Evolutionary conservation across 2,888 invertebrate species (phyloP).

Genomic region (Ochropleura plecta): DNA sequence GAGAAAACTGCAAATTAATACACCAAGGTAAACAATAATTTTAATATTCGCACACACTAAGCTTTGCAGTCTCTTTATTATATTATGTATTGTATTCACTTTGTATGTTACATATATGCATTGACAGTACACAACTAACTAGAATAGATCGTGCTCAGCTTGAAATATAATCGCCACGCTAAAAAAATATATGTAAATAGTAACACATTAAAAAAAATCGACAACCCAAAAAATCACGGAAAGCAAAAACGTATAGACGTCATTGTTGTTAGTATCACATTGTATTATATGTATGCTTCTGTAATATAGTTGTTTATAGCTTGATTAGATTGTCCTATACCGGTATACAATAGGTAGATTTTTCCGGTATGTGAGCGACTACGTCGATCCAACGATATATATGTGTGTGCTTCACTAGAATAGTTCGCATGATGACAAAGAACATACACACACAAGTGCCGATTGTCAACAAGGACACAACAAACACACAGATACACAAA

Average conservation of each 20-base stretch:
- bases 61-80: slow-evolving; percentile 47
- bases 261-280: slow-evolving; percentile 57
- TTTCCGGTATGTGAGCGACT: slow-evolving; percentile 90
- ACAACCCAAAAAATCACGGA: slow-evolving; percentile 45
- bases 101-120: slow-evolving; percentile 66
- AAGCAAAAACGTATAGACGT: slow-evolving; percentile 50
- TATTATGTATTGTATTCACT: slow-evolving; percentile 48
- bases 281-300: slow-evolving; percentile 76
- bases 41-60: slow-evolving; percentile 52
- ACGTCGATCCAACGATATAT: slow-evolving; percentile 75
- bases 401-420: slow-evolving; percentile 86
- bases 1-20: slow-evolving; percentile 43
- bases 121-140: slow-evolving; percentile 61
- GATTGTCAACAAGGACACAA: slow-evolving; percentile 66
- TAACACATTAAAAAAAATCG: slow-evolving; percentile 37
- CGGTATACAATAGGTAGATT: slow-evolving; percentile 66
- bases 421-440: slow-evolving; percentile 81
- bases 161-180: slow-evolving; percentile 61
- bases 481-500: slow-evolving; percentile 76
- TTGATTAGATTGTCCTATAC: slow-evolving; percentile 70
- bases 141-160: slow-evolving; percentile 58
- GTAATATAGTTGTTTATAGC: slow-evolving; percentile 76
- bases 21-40: slow-evolving; percentile 52
- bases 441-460: slow-evolving; percentile 78
- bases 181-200: slow-evolving; percentile 64